Conservation (phyloP, 2,888 invertebrate species). For the Pterostichus madidus region DNA sequence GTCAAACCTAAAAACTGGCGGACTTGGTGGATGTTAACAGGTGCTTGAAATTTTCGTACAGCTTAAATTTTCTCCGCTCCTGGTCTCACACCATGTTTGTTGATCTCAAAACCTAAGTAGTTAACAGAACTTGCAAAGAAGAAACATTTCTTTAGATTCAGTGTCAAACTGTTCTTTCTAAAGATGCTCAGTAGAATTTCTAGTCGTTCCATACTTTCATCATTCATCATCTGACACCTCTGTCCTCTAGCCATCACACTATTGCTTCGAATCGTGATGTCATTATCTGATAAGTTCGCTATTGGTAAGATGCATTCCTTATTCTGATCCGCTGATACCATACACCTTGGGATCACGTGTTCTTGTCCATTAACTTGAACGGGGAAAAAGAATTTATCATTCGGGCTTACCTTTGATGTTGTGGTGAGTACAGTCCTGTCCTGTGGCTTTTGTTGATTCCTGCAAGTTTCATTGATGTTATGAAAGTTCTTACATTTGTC, state of each 20-base stretch:
- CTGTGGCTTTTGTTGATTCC: no score
- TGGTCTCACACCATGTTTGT: constrained; percentile 67
- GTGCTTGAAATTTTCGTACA: constrained; percentile 56
- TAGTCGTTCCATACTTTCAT: neutral
- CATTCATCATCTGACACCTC: neutral
- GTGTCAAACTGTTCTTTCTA: neutral
- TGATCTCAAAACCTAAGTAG: constrained; percentile 66
- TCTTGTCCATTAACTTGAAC: neutral
- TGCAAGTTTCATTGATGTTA: no score
- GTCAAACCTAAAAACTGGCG: constrained; percentile 71
- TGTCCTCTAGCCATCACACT: neutral
- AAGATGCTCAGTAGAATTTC: neutral
- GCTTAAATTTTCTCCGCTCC: constrained; percentile 69
- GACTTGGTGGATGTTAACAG: constrained; percentile 71
- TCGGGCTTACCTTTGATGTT: no score
- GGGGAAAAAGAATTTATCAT: no score
- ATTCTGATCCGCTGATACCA: neutral
- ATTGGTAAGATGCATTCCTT: neutral
- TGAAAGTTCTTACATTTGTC: no score
- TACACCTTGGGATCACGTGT: no score
- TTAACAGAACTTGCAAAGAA: constrained; percentile 54
- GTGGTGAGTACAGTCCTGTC: no score
- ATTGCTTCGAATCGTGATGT: neutral
- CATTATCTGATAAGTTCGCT: neutral
- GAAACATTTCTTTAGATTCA: neutral